phyloP scores from a whole-genome alignment of 2,888 invertebrate species.

The Eubasilissa splendida region DNA sequence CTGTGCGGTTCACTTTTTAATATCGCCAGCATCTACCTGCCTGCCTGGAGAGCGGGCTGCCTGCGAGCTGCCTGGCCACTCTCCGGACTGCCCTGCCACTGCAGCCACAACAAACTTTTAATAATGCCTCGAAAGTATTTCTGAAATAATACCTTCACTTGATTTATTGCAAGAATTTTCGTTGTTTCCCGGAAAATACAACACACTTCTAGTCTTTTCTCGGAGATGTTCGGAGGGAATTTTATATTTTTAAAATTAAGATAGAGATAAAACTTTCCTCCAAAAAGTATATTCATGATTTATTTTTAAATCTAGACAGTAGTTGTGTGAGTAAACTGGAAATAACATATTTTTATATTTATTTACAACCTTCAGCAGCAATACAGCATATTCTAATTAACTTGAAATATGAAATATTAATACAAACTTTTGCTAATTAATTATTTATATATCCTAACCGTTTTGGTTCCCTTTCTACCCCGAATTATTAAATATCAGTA shows the following conservation, averaged over 20 bases:
- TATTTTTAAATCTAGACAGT: too few relatives aligned
- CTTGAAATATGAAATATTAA: too few relatives aligned
- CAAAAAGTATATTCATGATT: too few relatives aligned
- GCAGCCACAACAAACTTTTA: conserved; percentile 35
- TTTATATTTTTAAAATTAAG: not conserved
- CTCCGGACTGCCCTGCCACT: conserved; percentile 4
- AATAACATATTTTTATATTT: too few relatives aligned
- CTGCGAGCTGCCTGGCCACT: not conserved
- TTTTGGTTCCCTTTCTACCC: too few relatives aligned
- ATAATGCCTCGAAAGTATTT: conserved; percentile 39
- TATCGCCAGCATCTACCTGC: conserved; percentile 21
- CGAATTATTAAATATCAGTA: too few relatives aligned
- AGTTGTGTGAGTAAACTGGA: too few relatives aligned
- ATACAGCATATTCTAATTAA: too few relatives aligned
- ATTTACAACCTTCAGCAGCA: too few relatives aligned
- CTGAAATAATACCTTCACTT: conserved; percentile 33
- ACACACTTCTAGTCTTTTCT: not conserved
- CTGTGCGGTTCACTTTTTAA: conserved; percentile 33
- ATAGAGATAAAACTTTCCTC: too few relatives aligned
- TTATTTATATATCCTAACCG: too few relatives aligned
- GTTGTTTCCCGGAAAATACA: not conserved
- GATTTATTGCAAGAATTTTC: conserved; percentile 39
- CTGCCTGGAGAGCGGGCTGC: not conserved
- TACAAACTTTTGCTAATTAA: too few relatives aligned
- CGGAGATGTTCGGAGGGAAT: not conserved